Percentiles rank a stretch among this genome's conserved stretches.
phyloP scores from a whole-genome alignment of 2,888 invertebrate species.

The Glaucopsyche alexis region DNA sequence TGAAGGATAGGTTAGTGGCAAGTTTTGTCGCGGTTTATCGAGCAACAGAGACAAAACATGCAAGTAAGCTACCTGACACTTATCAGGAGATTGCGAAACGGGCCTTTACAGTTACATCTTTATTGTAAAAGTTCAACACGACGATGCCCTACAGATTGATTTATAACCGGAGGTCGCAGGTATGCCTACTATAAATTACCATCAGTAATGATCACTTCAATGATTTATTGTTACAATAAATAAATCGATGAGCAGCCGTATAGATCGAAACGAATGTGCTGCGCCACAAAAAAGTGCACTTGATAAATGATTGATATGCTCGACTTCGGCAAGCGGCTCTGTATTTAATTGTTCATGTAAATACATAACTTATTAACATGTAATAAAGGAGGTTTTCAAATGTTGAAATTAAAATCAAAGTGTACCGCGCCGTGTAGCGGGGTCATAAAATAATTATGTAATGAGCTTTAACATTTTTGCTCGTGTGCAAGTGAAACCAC shows the following conservation, averaged over 20 bases:
- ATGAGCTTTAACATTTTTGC: background rate
- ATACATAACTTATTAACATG: background rate
- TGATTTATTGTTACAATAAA: conserved; percentile 73
- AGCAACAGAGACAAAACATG: no score
- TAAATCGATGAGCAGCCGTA: conserved; percentile 61
- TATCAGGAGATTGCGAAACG: no score
- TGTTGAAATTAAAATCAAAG: conserved; percentile 5
- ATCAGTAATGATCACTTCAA: conserved; percentile 69
- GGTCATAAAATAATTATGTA: conserved; percentile 2
- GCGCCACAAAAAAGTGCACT: conserved; percentile 32
- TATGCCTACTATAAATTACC: conserved; percentile 70
- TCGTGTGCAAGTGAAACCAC: background rate
- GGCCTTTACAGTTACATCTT: conserved; percentile 29
- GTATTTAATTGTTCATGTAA: background rate
- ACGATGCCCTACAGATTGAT: conserved; percentile 51
- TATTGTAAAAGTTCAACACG: conserved; percentile 28
- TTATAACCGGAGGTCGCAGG: conserved; percentile 52
- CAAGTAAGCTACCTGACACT: no score
- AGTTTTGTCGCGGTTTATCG: no score
- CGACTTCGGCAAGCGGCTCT: background rate
- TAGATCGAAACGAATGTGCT: conserved; percentile 40
- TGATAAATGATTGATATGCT: conserved; percentile 19
- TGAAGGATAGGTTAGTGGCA: no score
- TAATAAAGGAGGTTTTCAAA: conserved; percentile 6
- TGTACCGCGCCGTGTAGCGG: background rate